Base-by-base conservation (phyloP, 2,797 vertebrate species). In the Sebastiscus tertius region DNA sequence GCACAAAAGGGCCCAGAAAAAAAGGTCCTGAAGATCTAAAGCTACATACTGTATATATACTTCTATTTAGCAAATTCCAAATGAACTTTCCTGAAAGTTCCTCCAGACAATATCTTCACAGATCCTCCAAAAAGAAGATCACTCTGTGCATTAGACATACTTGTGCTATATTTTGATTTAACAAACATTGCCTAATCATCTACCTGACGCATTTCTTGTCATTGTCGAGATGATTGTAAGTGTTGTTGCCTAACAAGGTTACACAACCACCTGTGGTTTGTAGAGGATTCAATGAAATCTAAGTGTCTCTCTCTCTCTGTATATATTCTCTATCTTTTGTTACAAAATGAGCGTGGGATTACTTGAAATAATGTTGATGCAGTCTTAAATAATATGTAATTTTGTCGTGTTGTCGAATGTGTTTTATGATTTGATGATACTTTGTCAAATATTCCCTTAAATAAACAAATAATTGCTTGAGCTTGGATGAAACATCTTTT, bases 231-330 rank as follows among this genome's bases (percentile, higher is more conserved):
- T 89, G 72, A 89, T 89, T 88, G 89, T 84, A 88, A 92, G 72
- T 80, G 64, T 76, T 70, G 80, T 93, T 95, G 70, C 90, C 64
- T 77, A 90, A 94, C 81, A 20, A 52, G 33, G 78, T 95, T 94
- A 72, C 93, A 80, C 89, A 91, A 93, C 75, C 26, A 24, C 46
- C 79, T 88, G 92, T 81, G 91, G 92, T 90, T 85, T 91, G 62
- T 36, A 46, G 74, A 49, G 63, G 70, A 80, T 77, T 66, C 46
- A 67, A 70, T 79, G 76, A 89, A 87, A 87, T 86, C 82, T 72
- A 84, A 72, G 82, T 66, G 39, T 64, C 22, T 72, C 22, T 72
- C 22, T 72, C 76, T 87, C 49, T 83, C 27, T 77, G 34, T 71
- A 16, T 69, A 42, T 69, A 49, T 75, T 42, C 72, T 65, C 7